These are phyloP conservation scores for Drosophila acutilabella DNA, from an alignment of 2,888 invertebrate genomes.

Conservation along the genomic window DNA sequence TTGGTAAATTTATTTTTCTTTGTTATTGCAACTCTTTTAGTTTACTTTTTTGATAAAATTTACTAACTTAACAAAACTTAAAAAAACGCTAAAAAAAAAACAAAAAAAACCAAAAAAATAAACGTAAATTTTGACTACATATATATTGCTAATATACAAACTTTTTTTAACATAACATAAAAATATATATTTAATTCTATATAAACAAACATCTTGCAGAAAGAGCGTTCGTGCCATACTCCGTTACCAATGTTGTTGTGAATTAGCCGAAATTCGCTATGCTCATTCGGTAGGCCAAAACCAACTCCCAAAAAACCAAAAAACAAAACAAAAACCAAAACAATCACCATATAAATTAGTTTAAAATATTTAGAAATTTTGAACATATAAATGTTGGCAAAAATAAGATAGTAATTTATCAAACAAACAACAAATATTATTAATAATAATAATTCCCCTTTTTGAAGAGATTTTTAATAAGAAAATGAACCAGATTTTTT, in stretches of 20 bases:
- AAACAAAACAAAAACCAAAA: slow-evolving; percentile 39
- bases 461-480: slow-evolving; percentile 36
- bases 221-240: slow-evolving; percentile 86
- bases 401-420: slow-evolving; percentile 32
- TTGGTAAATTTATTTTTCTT: slow-evolving; percentile 10
- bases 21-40: slow-evolving; percentile 37
- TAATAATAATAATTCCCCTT: too few species aligned
- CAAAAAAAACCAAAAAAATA: slow-evolving; percentile 22
- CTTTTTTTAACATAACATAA: slow-evolving; percentile 41
- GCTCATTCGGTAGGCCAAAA: slow-evolving; percentile 85
- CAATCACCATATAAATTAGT: slow-evolving; percentile 25
- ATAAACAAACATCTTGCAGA: slow-evolving; percentile 84
- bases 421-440: neutral
- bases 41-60: slow-evolving; percentile 40
- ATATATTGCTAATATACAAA: slow-evolving; percentile 47
- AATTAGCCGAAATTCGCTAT: slow-evolving; percentile 85
- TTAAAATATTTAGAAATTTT: slow-evolving; percentile 28
- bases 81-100: slow-evolving; percentile 44
- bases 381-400: slow-evolving; percentile 51
- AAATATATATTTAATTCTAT: slow-evolving; percentile 72
- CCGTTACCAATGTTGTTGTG: slow-evolving; percentile 86
- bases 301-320: slow-evolving; percentile 50
- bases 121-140: slow-evolving; percentile 9
- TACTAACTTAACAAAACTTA: slow-evolving; percentile 37
- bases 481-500: slow-evolving; percentile 71